Evolutionary conservation across 2,113 vertebrate species (phyloP).

Genomic region (Ctenomys sociabilis): DNA sequence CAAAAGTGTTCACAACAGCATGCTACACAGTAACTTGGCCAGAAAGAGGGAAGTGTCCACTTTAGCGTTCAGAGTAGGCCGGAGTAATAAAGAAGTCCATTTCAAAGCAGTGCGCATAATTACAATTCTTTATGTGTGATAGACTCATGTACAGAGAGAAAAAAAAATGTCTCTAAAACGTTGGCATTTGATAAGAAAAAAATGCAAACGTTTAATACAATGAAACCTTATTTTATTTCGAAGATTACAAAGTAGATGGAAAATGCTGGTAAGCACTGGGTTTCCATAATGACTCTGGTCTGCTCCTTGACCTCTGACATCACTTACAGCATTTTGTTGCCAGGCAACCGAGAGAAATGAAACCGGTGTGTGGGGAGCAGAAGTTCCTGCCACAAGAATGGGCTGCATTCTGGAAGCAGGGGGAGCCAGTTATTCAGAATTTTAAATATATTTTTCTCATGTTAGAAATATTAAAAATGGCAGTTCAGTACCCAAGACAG

Average conservation of each 20-base stretch:
- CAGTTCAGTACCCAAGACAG: not conserved
- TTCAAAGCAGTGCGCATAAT: conserved; percentile 47
- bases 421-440: conserved; percentile 39
- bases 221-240: conserved; percentile 73
- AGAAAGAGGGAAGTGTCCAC: not conserved
- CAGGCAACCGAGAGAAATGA: conserved; percentile 70
- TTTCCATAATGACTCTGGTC: conserved; percentile 73
- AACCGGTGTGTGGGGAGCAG: conserved; percentile 57
- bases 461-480: conserved; percentile 33
- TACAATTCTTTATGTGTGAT: conserved; percentile 42
- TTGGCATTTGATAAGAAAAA: conserved; percentile 74
- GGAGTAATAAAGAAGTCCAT: conserved; percentile 9
- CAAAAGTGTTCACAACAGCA: not conserved
- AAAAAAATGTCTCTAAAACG: conserved; percentile 52
- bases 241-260: conserved; percentile 64
- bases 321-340: conserved; percentile 67
- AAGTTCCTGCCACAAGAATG: conserved; percentile 54
- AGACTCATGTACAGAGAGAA: conserved; percentile 52
- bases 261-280: conserved; percentile 62
- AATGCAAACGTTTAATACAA: conserved; percentile 67
- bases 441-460: conserved; percentile 58
- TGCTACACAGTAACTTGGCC: not conserved
- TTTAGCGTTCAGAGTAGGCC: conserved; percentile 57
- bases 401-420: conserved; percentile 24
- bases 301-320: conserved; percentile 74